These are phyloP conservation scores for Pycnomerus fuliginosus DNA, from an alignment of 2,888 invertebrate genomes.

Conservation along the genomic window DNA sequence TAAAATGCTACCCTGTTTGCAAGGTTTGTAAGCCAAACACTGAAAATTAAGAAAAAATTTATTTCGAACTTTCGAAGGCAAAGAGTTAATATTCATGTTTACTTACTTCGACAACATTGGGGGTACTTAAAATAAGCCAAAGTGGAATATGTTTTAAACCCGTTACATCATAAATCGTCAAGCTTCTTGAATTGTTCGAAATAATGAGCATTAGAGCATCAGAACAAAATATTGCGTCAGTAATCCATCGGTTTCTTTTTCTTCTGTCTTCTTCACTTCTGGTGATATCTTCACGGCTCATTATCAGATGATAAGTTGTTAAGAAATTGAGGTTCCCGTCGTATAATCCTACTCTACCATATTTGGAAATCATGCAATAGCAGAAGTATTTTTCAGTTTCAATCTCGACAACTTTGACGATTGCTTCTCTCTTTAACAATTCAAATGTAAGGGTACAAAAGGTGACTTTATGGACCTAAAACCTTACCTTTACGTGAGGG, in stretches of 20 bases:
- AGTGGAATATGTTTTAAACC: slow-evolving; percentile 59
- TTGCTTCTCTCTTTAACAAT: slow-evolving; percentile 63
- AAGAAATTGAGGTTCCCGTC: slow-evolving; percentile 58
- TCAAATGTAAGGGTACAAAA: too few species aligned
- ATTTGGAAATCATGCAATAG: slow-evolving; percentile 60
- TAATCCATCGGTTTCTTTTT: slow-evolving; percentile 58
- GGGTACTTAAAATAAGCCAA: slow-evolving; percentile 60
- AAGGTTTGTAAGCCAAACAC: slow-evolving; percentile 54
- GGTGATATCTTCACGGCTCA: slow-evolving; percentile 56
- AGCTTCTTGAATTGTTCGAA: slow-evolving; percentile 60
- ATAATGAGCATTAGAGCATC: slow-evolving; percentile 59
- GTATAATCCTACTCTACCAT: slow-evolving; percentile 62
- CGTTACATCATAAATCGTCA: slow-evolving; percentile 61
- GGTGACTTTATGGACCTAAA: too few species aligned
- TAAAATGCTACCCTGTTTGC: slow-evolving; percentile 49
- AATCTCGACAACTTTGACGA: slow-evolving; percentile 58
- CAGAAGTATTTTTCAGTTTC: slow-evolving; percentile 62
- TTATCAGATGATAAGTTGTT: slow-evolving; percentile 56
- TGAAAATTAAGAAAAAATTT: slow-evolving; percentile 34
- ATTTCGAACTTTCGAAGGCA: neutral
- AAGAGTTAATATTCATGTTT: neutral
- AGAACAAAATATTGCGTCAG: slow-evolving; percentile 60
- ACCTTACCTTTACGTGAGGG: too few species aligned
- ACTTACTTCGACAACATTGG: slow-evolving; percentile 58
- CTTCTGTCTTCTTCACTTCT: slow-evolving; percentile 46